Percentiles rank a stretch among this genome's conserved stretches.
phyloP scores from a whole-genome alignment of 2,113 vertebrate species.

The Platycercus adscitus region DNA sequence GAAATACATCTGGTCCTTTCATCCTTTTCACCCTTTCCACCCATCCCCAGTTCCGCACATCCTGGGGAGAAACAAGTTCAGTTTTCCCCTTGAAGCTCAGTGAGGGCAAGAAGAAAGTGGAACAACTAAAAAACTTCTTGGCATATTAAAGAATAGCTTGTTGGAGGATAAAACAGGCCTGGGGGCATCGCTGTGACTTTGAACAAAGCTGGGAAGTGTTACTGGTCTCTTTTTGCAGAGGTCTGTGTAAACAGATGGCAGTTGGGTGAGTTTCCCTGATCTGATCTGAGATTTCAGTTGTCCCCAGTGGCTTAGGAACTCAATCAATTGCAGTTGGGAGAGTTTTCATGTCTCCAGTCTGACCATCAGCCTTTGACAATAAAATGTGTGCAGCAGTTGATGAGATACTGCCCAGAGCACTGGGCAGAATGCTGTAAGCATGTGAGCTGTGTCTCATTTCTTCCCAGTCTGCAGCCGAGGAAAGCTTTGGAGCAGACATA shows the following conservation, averaged over 20 bases:
- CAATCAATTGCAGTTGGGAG: not conserved
- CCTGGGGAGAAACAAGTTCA: not conserved
- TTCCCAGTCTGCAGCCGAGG: not conserved
- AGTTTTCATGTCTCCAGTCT: not conserved
- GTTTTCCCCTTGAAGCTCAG: not conserved
- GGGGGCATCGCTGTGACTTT: not conserved
- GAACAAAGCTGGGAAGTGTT: not conserved
- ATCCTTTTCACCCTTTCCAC: not conserved
- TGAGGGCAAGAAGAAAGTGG: not conserved
- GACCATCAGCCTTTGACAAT: conserved; percentile 14
- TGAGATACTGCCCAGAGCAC: not conserved
- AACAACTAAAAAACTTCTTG: not conserved
- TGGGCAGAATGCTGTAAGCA: not conserved
- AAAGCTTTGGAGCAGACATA: not conserved
- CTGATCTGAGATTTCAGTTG: not conserved
- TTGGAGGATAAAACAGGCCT: not conserved
- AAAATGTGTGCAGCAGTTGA: not conserved
- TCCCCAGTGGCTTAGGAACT: not conserved
- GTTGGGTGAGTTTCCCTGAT: not conserved
- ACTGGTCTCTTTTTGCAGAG: not conserved
- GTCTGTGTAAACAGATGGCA: not conserved
- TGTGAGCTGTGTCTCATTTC: not conserved
- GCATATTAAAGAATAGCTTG: not conserved
- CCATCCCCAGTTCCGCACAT: not conserved
- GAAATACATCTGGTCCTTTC: not conserved